Evolutionary conservation across 2,797 vertebrate species (phyloP).

Genomic region (Erethizon dorsatum): DNA sequence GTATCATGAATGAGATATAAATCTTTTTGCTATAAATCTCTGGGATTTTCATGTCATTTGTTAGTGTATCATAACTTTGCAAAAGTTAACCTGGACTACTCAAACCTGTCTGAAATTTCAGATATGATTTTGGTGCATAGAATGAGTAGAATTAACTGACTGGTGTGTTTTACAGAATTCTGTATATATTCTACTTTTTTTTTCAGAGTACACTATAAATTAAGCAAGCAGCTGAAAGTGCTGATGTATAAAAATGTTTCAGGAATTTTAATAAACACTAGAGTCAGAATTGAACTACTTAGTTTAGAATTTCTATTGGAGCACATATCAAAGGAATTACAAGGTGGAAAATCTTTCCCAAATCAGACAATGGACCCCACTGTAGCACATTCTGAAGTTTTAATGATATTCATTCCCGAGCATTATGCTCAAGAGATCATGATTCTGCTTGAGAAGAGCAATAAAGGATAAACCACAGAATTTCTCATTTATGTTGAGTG

Average conservation of each 20-base stretch:
- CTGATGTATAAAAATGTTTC: not conserved
- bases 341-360: constrained; percentile 11
- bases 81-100: not conserved
- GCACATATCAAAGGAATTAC: not conserved
- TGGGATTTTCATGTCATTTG: not conserved
- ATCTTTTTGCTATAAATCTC: not conserved
- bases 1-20: not conserved
- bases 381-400: not conserved
- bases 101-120: not conserved
- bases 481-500: not conserved
- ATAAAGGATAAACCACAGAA: not conserved
- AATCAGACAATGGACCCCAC: not conserved
- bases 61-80: not conserved
- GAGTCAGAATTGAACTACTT: constrained; percentile 10
- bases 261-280: constrained; percentile 33
- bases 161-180: not conserved
- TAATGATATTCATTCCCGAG: not conserved
- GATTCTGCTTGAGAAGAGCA: not conserved
- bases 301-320: constrained; percentile 38
- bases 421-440: not conserved
- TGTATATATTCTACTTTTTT: not conserved
- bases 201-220: not conserved
- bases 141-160: not conserved
- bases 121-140: not conserved
- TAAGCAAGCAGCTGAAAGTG: not conserved